Percentiles rank a stretch among this genome's conserved stretches.
phyloP scores from a whole-genome alignment of 2,888 invertebrate genomes.

The Agrotis segetum region DNA sequence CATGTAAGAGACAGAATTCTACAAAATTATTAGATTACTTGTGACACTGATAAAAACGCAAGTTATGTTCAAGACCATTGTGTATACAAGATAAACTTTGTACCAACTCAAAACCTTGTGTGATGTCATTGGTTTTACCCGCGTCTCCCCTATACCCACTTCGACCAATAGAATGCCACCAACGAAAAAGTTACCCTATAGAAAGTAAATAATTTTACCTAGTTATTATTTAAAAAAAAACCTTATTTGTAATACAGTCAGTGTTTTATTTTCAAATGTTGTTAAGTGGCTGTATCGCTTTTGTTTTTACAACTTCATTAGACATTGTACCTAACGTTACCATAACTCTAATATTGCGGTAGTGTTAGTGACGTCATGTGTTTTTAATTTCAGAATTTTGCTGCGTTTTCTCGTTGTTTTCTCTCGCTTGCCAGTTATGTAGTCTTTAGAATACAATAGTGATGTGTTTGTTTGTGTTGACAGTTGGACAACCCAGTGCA shows the following conservation, averaged over 20 bases:
- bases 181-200: conserved; percentile 11
- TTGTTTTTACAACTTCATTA: conserved; percentile 57
- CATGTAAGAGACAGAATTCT: no score
- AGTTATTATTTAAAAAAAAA: conserved; percentile 53
- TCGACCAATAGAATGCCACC: neutral
- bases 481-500: conserved; percentile 87
- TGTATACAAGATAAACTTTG: no score
- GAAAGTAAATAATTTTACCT: conserved; percentile 55
- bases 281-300: conserved; percentile 67
- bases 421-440: conserved; percentile 69
- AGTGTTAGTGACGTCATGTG: conserved; percentile 65
- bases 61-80: no score
- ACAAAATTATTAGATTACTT: no score
- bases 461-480: conserved; percentile 55
- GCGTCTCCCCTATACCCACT: neutral
- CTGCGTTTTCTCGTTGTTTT: conserved; percentile 73
- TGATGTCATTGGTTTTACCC: neutral
- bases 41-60: no score
- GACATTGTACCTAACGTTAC: conserved; percentile 52
- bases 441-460: conserved; percentile 40
- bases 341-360: conserved; percentile 57
- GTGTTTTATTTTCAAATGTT: conserved; percentile 66
- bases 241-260: conserved; percentile 60
- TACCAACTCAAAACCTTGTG: neutral
- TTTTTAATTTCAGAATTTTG: conserved; percentile 72